phyloP scores from a whole-genome alignment of 2,888 invertebrate genomes.

The Magallana nippona region DNA sequence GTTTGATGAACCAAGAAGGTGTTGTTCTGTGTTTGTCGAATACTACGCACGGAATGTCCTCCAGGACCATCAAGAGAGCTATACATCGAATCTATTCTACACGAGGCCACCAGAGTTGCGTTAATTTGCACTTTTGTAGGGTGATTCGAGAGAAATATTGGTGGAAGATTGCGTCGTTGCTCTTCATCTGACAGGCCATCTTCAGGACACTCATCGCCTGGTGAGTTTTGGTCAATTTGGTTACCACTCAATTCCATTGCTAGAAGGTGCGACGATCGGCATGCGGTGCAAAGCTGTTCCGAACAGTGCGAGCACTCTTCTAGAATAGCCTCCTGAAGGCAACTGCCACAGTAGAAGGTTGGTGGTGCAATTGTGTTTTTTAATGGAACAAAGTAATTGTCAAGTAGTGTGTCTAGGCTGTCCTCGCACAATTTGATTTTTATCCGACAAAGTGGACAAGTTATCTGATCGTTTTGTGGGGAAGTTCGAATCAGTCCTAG shows the following conservation, averaged over 20 bases:
- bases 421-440: background rate
- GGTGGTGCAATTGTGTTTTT: background rate
- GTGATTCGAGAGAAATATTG: too few species aligned
- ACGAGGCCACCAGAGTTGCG: too few species aligned
- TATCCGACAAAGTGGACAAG: conserved; percentile 23
- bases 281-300: background rate
- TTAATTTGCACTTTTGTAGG: too few species aligned
- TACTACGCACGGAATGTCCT: too few species aligned
- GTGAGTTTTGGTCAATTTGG: too few species aligned
- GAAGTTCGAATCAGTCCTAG: background rate
- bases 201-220: too few species aligned
- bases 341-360: background rate
- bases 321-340: background rate
- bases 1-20: too few species aligned
- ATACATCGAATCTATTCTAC: too few species aligned
- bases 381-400: conserved; percentile 10
- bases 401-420: background rate
- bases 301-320: conserved; percentile 5
- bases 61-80: too few species aligned
- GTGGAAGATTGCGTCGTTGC: too few species aligned
- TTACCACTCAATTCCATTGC: background rate
- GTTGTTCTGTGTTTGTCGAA: too few species aligned
- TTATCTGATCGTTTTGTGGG: background rate
- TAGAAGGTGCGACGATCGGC: conserved; percentile 4
- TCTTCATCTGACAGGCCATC: too few species aligned